Evolutionary conservation across 2,797 vertebrate species (phyloP), one percentile per base, ranked within the genome.

Genomic region (Brachyalestes nurse): DNA sequence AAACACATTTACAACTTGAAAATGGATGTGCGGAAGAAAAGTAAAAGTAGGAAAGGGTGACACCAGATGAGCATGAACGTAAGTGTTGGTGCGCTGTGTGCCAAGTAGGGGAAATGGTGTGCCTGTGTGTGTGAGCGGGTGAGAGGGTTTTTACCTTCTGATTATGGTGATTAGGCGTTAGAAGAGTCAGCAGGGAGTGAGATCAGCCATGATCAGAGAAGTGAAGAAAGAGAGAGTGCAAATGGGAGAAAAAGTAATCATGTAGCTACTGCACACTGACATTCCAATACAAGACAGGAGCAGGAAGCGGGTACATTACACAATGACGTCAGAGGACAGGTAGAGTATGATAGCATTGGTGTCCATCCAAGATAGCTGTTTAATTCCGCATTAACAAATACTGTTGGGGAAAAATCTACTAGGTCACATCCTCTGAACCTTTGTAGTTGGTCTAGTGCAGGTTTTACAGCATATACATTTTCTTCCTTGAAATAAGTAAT

Each of bases 81-180:
- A 38, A 76, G 47, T 65, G 47, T 40, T 25, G 47, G 28, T 77
- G 7, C 38, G 21, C 10, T n/a, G 28, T 78, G 53, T 58, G 75
- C 69, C 67, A 60, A 81, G 49, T 64, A 57, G 78, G 61, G 12
- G 75, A 80, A 83, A 78, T 64, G 58, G 72, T 78, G 70, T 66
- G 61, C 79, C 25, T 65, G 66, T 72, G 40, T 14, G 45, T 81
- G 78, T 60, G 28, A 51, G 7, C 72, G 70, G 81, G 77, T 62
- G 60, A 67, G 90, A 86, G 88, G 88, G 88, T 87, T 88, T 92
- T 98, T 98, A 99, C 98, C 97, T 99, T 99, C 98, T 99, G 92
- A 91, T 94, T 92, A 92, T 90, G 91, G 3, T 97, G 92, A 91
- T 94, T 92, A 90, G 90, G 3, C 85, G 90, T 92, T 86, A 90